A percentile compares a stretch with the other conserved stretches of the same genome.
Evolutionary conservation across 2,797 vertebrate genomes (phyloP).

Genomic region (Gobionotothen gibberifrons): DNA sequence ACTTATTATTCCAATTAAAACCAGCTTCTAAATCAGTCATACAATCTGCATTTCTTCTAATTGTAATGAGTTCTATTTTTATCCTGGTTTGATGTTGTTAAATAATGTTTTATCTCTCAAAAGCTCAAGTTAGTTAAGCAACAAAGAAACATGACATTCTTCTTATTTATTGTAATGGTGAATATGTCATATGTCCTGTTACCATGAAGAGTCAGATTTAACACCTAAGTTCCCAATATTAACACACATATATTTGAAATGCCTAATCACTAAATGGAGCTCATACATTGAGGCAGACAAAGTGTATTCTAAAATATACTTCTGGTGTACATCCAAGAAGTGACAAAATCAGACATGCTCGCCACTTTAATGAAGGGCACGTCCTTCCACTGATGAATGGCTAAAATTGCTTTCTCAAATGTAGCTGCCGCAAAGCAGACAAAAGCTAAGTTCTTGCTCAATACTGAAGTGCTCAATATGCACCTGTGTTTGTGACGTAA

Average conservation of each 20-base stretch:
- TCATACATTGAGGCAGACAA: background rate
- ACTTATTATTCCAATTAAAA: slow-evolving; percentile 64
- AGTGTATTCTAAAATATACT: slow-evolving; percentile 1
- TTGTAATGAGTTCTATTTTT: slow-evolving; percentile 52
- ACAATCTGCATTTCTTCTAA: slow-evolving; percentile 44
- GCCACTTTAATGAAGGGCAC: background rate
- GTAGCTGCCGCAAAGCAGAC: slow-evolving; percentile 2
- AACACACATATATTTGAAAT: slow-evolving; percentile 3
- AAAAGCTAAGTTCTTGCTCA: slow-evolving; percentile 25
- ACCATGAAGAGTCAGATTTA: background rate
- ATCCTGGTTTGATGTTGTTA: slow-evolving; percentile 59
- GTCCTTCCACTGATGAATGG: slow-evolving; percentile 38
- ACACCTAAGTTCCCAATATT: slow-evolving; percentile 10
- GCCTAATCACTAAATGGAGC: background rate
- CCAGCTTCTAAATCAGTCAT: slow-evolving; percentile 58
- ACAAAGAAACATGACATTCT: background rate
- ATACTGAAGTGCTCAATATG: slow-evolving; percentile 45
- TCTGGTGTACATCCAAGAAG: slow-evolving; percentile 7
- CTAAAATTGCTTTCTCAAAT: slow-evolving; percentile 31
- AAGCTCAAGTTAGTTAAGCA: slow-evolving; percentile 10
- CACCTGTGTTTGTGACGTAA: slow-evolving; percentile 46
- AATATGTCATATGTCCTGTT: slow-evolving; percentile 8
- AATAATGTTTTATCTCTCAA: slow-evolving; percentile 56
- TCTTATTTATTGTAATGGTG: background rate
- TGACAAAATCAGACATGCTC: slow-evolving; percentile 6